These are phyloP conservation scores for Heliconius hortense DNA, from an alignment of 2,888 invertebrate species.

Conservation along the genomic window DNA sequence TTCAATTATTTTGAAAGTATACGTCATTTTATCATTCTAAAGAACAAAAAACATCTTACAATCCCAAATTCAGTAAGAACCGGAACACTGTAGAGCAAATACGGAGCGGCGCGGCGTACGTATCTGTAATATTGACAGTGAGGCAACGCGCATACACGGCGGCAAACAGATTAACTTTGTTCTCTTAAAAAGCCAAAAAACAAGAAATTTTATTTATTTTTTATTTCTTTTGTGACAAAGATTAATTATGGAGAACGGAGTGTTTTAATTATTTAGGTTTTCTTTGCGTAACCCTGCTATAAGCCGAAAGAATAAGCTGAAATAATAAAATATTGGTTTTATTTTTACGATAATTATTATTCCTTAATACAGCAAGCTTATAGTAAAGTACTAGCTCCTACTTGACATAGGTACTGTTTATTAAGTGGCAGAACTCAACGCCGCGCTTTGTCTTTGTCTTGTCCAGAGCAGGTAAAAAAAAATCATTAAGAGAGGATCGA, in stretches of 20 bases:
- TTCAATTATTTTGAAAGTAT: neutral
- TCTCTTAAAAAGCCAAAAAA: conserved; percentile 14
- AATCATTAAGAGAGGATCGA: too few species aligned
- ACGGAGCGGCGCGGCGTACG: conserved; percentile 48
- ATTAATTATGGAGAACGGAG: neutral
- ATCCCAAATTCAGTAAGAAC: conserved; percentile 43
- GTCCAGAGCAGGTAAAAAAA: too few species aligned
- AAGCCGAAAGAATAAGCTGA: neutral
- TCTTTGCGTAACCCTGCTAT: neutral
- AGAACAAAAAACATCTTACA: conserved; percentile 35
- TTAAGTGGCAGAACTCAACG: too few species aligned
- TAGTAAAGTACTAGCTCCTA: too few species aligned
- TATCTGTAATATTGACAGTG: conserved; percentile 63
- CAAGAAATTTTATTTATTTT: neutral
- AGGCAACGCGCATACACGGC: conserved; percentile 57
- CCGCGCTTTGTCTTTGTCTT: too few species aligned
- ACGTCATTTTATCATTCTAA: too few species aligned
- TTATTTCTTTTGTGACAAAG: neutral
- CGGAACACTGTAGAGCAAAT: conserved; percentile 49
- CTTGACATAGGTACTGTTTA: too few species aligned
- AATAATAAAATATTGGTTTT: neutral
- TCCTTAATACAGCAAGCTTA: too few species aligned
- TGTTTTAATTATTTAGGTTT: neutral
- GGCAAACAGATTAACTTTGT: conserved; percentile 69
- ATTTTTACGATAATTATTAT: too few species aligned